Evolutionary conservation across 1,140 invertebrate species (phyloP), one percentile per base, ranked within the genome.

Genomic region (Heliconius hewitsoni): DNA sequence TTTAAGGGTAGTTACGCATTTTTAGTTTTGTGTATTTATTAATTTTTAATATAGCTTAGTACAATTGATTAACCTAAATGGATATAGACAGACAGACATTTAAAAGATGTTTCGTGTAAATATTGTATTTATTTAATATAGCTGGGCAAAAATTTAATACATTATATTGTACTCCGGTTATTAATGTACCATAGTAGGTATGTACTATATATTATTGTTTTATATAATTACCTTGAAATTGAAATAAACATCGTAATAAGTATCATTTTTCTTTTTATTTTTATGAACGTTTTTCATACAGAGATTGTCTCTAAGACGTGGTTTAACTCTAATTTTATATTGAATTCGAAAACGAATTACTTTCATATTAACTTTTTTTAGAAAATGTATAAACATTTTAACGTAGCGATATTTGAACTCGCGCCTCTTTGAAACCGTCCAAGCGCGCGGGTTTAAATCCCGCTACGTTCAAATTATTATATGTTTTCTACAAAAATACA

Each of bases 1-100:
- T 88, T 89, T 93, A 93, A 93, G 89, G 91, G 78, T 79, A 81
- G 79, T 86, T 86, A 82, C 82, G 75, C 80, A 81, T 82, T 86
- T 87, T 89, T 84, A 74, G 74, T 80, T 86, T 85, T 87, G 84
- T 90, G 85, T 91, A 90, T 90, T 90, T 89, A 91, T 92, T 90
- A 85, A 82, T 87, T 92, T 85, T 75, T 84, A 81, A 73, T 18
- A 81, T 77, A 81, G 74, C 50, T 80, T 66, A 77, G 60, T 70
- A 70, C 60, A 72, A 72, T 72, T 37, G 74, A 76, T 4, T 76
- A 76, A 39, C 11, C 34, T 76, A 70, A 46, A 76, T 70, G 57
- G 74, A 11, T 16, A 46, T 46, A 46, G 42, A 52, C 52, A 50
- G 46, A 71, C 55, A 71, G 37, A 76, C 37, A 42, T 72, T n/a